Conservation (phyloP, 2,888 invertebrate species). For the Andrena dorsata region DNA sequence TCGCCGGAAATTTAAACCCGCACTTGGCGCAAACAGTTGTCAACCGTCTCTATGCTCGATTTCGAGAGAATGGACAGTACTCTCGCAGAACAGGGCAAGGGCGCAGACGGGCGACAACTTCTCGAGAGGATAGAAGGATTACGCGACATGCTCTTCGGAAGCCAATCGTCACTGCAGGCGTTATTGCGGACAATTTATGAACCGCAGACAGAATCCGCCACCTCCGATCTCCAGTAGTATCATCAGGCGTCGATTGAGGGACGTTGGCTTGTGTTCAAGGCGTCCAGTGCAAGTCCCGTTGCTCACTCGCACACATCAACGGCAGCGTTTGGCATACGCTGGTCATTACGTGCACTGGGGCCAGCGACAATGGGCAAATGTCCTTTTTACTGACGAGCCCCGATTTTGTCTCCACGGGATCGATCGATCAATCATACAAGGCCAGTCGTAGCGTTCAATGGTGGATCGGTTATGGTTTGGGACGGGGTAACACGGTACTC, state of each 20-base stretch:
- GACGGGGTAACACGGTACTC: not conserved
- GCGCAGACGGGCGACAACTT: not conserved
- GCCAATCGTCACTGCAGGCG: not conserved
- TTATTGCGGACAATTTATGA: not conserved
- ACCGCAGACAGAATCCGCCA: not conserved
- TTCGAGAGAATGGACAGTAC: not conserved
- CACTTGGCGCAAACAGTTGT: no score
- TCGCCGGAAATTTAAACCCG: no score
- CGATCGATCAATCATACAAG: not conserved
- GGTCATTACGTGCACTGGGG: not conserved
- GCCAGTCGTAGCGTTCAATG: not conserved
- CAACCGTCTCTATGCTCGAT: not conserved
- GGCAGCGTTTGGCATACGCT: not conserved
- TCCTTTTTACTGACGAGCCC: conserved; percentile 7
- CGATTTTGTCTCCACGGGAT: not conserved
- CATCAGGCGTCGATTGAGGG: not conserved
- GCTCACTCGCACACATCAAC: not conserved
- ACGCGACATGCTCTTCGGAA: not conserved
- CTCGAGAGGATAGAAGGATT: not conserved
- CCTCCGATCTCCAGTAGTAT: not conserved
- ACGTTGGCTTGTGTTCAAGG: not conserved
- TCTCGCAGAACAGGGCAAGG: conserved; percentile 2
- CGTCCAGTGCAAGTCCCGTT: conserved; percentile 8
- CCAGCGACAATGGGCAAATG: conserved; percentile 1
- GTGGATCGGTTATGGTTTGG: conserved; percentile 2